A percentile compares a stretch with the other conserved stretches of the same genome.
These are phyloP conservation scores for Mercenaria mercenaria DNA, from an alignment of 1,140 invertebrate species.

Conservation along the genomic window DNA sequence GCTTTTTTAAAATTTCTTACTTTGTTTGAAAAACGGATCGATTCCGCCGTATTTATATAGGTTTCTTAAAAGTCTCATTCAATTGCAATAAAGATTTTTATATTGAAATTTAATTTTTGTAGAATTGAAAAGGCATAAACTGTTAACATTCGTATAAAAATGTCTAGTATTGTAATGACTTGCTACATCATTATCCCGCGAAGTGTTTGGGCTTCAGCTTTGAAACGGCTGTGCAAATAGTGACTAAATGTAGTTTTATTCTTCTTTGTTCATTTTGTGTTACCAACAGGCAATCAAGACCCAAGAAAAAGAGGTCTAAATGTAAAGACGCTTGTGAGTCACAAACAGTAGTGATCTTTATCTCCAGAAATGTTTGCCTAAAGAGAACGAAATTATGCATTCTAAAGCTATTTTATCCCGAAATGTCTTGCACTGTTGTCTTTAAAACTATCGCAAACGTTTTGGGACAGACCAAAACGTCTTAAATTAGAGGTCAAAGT, in stretches of 20 bases:
- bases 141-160: conserved; percentile 20
- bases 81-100: conserved; percentile 13
- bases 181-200: not conserved
- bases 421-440: too few species aligned
- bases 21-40: not conserved
- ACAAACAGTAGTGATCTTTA: too few species aligned
- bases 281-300: too few species aligned
- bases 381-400: too few species aligned
- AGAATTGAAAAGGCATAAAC: not conserved
- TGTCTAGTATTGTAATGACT: not conserved
- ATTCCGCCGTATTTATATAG: not conserved
- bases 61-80: not conserved
- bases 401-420: too few species aligned
- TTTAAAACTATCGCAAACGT: too few species aligned
- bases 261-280: not conserved
- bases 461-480: too few species aligned
- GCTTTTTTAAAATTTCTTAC: not conserved
- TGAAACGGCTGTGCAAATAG: conserved; percentile 12
- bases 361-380: too few species aligned
- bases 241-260: not conserved
- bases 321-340: too few species aligned
- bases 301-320: too few species aligned
- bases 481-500: too few species aligned
- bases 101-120: conserved; percentile 9
- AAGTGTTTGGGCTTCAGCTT: not conserved